These are phyloP conservation scores for Phengaris arion DNA, from an alignment of 2,888 invertebrate species.

Conservation along the genomic window DNA sequence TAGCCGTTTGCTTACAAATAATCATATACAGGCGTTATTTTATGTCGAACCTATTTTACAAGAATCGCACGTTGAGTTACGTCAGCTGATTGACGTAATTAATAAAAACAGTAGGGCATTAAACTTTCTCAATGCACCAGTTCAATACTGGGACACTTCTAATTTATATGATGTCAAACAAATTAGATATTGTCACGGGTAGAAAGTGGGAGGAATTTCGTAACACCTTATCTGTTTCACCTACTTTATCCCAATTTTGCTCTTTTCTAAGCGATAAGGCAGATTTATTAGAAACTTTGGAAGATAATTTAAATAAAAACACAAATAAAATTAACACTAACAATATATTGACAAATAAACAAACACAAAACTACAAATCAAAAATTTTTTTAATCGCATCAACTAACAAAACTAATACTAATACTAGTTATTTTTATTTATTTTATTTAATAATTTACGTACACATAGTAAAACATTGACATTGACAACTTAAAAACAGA, in stretches of 20 bases:
- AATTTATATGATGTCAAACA: too few relatives aligned
- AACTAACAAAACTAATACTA: slow-evolving; percentile 31
- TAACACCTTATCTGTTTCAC: slow-evolving; percentile 29
- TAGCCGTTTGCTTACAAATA: slow-evolving; percentile 31
- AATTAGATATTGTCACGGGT: too few relatives aligned
- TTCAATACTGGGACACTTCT: too few relatives aligned
- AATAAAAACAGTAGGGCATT: too few relatives aligned
- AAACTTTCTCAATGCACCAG: too few relatives aligned
- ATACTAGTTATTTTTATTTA: too few relatives aligned
- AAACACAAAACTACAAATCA: too few relatives aligned
- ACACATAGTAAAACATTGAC: too few relatives aligned
- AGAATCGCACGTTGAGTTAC: background rate
- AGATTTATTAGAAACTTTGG: slow-evolving; percentile 34
- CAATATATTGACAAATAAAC: too few relatives aligned
- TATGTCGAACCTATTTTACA: slow-evolving; percentile 3
- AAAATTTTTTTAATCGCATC: slow-evolving; percentile 31
- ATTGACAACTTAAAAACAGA: too few relatives aligned
- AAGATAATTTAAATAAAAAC: slow-evolving; percentile 18
- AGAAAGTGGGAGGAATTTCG: slow-evolving; percentile 17
- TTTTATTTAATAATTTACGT: too few relatives aligned
- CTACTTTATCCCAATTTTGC: slow-evolving; percentile 28
- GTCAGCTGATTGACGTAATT: background rate
- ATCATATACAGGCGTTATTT: slow-evolving; percentile 37
- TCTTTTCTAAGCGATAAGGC: slow-evolving; percentile 31
- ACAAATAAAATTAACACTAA: background rate